Evolutionary conservation across 2,888 invertebrate genomes (phyloP), one percentile per base, ranked within the genome.

Genomic region (Clanis bilineata): DNA sequence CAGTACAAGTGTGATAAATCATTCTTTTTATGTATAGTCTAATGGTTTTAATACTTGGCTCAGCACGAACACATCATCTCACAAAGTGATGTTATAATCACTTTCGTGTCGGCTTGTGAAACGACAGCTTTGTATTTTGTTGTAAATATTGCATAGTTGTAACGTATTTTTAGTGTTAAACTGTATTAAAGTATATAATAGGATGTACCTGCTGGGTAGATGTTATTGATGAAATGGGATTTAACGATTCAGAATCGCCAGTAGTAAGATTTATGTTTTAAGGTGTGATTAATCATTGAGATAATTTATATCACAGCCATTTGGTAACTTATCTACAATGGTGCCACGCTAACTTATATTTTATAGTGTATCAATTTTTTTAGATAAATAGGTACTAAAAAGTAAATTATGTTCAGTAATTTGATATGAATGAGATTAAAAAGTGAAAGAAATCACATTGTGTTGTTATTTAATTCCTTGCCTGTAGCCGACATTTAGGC

Each of bases 361-460:
- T 85, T 85, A 80, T 85, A 86, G 84, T 76, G 76, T 81, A 82
- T 76, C 75, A 80, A 80, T 86, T 83, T 79, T 77, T 72, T 82
- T 86, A 86, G 82, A 80, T 70, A 82, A 79, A 80, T 87, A 86
- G 83, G 65, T 79, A 83, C 80, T 85, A 85, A 85, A 82, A 80
- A 76, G 73, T 86, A 88, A 90, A 83, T 87, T 89, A 90, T 90
- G 88, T 90, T 89, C 90, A 78, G 79, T 90, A 86, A 87, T 90
- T 90, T 91, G 88, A 89, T 90, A 91, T 90, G 83, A 77, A 84
- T 83, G 90, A 91, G 89, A 90, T 89, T 90, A 90, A 90, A 90
- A 86, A 80, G 73, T 74, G 67, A 76, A 80, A 79, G 68, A 65
- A 75, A 62, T 44, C 61, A 43, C 54, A 32, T 69, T 63, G 67